A percentile compares a stretch with the other conserved stretches of the same genome.
Conservation (phyloP, 2,888 invertebrate species). For the Apantesis nais region DNA sequence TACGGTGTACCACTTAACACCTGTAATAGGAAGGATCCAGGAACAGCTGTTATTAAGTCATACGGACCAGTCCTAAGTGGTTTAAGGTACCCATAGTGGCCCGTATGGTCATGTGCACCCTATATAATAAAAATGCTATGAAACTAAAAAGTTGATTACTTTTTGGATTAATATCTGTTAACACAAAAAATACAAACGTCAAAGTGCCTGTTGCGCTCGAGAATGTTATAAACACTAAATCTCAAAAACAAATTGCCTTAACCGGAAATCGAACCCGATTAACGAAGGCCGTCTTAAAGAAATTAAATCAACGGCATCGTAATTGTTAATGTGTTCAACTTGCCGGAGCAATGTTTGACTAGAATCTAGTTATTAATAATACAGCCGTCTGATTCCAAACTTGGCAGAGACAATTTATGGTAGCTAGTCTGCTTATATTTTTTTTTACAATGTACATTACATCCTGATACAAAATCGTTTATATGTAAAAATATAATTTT, state of each 20-base stretch:
- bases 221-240: background rate
- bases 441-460: no score
- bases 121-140: background rate
- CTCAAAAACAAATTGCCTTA: background rate
- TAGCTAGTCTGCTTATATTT: no score
- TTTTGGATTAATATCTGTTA: background rate
- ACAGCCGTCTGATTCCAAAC: no score
- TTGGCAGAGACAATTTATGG: no score
- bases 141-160: background rate
- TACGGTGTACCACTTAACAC: no score
- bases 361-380: background rate
- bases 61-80: no score
- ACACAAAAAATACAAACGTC: background rate
- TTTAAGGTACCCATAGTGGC: no score
- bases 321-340: background rate
- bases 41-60: no score
- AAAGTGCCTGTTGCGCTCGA: background rate
- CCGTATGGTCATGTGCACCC: background rate
- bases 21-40: no score
- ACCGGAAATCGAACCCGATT: slow-evolving; percentile 4
- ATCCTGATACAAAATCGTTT: no score
- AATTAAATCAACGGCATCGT: background rate
- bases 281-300: background rate
- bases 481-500: no score
- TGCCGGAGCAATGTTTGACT: background rate